Percentiles rank a stretch among this genome's conserved stretches.
Conservation (phyloP, 2,797 vertebrate genomes). For the Basileuterus tristriatus region DNA sequence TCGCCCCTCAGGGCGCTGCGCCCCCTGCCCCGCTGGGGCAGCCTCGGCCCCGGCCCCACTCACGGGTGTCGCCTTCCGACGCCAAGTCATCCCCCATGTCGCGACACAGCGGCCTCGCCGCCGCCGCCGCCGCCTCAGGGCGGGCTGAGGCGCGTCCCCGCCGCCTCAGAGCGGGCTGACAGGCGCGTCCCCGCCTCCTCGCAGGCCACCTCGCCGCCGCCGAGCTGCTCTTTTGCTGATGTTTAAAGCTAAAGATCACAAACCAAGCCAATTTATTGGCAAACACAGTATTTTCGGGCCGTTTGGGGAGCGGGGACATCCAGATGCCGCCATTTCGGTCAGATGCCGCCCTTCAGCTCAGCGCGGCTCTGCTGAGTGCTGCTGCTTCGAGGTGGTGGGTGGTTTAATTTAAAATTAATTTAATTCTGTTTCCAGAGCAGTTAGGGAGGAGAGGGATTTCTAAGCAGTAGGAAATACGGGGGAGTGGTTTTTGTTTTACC, state of each 20-base stretch:
- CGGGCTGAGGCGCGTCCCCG: neutral
- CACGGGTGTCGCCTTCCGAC: constrained; percentile 30
- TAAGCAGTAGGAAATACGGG: rapidly evolving
- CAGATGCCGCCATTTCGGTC: neutral
- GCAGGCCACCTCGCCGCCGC: rapidly evolving
- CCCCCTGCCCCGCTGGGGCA: neutral
- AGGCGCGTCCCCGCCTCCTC: neutral
- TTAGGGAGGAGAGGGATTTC: neutral
- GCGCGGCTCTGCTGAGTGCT: neutral
- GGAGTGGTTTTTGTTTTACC: neutral
- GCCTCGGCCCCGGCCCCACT: neutral
- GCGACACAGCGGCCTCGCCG: neutral
- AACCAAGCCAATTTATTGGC: neutral
- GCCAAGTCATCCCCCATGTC: neutral
- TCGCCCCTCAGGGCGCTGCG: neutral
- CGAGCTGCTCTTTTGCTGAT: neutral
- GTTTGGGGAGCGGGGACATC: rapidly evolving
- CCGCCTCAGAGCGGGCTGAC: neutral
- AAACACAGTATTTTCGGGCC: neutral
- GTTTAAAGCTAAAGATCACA: neutral
- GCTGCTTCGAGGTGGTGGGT: neutral
- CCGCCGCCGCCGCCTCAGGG: neutral
- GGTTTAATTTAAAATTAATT: neutral
- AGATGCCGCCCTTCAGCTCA: neutral
- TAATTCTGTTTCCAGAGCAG: neutral